Percentiles rank a stretch among this genome's conserved stretches.
These are phyloP conservation scores for Drosophila arizonae DNA, from an alignment of 1,140 invertebrate species.

Conservation along the genomic window DNA sequence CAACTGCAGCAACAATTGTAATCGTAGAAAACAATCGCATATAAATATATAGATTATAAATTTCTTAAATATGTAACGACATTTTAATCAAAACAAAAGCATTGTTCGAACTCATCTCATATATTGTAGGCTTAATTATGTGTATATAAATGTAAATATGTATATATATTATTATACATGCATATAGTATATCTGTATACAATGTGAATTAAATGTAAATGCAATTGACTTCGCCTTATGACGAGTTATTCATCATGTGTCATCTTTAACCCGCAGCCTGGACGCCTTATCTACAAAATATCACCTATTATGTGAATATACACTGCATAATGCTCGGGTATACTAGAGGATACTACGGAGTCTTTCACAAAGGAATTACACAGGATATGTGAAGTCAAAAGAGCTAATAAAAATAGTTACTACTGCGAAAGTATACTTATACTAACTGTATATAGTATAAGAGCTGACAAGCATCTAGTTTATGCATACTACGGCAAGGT, in stretches of 20 bases:
- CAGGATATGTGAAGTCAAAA: too few relatives aligned
- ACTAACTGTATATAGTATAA: too few relatives aligned
- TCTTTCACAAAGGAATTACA: not conserved
- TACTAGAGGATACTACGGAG: not conserved
- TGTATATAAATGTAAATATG: slow-evolving; percentile 6
- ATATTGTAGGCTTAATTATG: slow-evolving; percentile 19
- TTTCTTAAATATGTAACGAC: slow-evolving; percentile 29
- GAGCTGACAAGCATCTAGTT: too few relatives aligned
- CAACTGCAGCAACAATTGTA: slow-evolving; percentile 66
- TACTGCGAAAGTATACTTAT: too few relatives aligned
- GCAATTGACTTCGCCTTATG: slow-evolving; percentile 38
- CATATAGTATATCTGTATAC: not conserved
- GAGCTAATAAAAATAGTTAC: too few relatives aligned
- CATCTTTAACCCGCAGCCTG: slow-evolving; percentile 34
- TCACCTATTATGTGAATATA: not conserved
- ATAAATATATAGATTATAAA: slow-evolving; percentile 20
- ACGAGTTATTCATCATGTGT: slow-evolving; percentile 42
- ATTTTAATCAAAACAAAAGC: slow-evolving; percentile 67
- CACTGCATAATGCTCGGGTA: not conserved
- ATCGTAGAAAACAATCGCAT: slow-evolving; percentile 39
- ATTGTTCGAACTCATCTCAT: slow-evolving; percentile 42
- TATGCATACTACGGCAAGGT: too few relatives aligned
- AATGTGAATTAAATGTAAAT: slow-evolving; percentile 30
- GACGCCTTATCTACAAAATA: slow-evolving; percentile 20
- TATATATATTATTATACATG: too few relatives aligned